These are phyloP conservation scores for Idaea aversata DNA, from an alignment of 2,888 invertebrate species.

Conservation along the genomic window DNA sequence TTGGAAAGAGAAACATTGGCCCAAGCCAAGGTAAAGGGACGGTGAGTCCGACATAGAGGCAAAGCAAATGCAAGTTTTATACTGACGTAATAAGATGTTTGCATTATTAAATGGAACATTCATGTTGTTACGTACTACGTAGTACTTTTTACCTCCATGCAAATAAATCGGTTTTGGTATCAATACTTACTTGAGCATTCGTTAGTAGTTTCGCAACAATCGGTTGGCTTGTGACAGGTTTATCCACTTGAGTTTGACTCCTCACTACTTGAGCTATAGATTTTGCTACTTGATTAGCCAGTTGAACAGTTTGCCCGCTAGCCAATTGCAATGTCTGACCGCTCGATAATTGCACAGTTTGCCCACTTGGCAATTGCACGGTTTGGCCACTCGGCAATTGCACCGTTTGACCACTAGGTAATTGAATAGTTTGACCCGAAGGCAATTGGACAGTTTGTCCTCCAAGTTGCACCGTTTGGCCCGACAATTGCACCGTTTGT, in stretches of 20 bases:
- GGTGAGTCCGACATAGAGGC: too few species aligned
- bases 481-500: conserved; percentile 44
- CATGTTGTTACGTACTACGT: too few species aligned
- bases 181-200: conserved; percentile 80
- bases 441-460: conserved; percentile 47
- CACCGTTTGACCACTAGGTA: conserved; percentile 49
- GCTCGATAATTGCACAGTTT: conserved; percentile 58
- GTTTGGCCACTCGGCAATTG: conserved; percentile 77
- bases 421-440: conserved; percentile 19
- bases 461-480: conserved; percentile 48
- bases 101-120: too few species aligned
- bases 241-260: conserved; percentile 56
- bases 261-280: conserved; percentile 62
- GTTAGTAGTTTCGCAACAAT: conserved; percentile 87
- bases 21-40: too few species aligned
- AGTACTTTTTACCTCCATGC: conserved; percentile 1
- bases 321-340: conserved; percentile 63
- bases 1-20: too few species aligned
- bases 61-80: too few species aligned
- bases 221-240: conserved; percentile 65
- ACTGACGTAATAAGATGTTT: too few species aligned
- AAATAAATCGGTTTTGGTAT: neutral
- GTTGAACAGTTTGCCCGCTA: conserved; percentile 60
- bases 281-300: conserved; percentile 60
- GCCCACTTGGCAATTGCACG: conserved; percentile 60